Percentiles rank a stretch among this genome's conserved stretches.
Evolutionary conservation across 2,113 vertebrate genomes (phyloP).

Genomic region (Centrocercus urophasianus): DNA sequence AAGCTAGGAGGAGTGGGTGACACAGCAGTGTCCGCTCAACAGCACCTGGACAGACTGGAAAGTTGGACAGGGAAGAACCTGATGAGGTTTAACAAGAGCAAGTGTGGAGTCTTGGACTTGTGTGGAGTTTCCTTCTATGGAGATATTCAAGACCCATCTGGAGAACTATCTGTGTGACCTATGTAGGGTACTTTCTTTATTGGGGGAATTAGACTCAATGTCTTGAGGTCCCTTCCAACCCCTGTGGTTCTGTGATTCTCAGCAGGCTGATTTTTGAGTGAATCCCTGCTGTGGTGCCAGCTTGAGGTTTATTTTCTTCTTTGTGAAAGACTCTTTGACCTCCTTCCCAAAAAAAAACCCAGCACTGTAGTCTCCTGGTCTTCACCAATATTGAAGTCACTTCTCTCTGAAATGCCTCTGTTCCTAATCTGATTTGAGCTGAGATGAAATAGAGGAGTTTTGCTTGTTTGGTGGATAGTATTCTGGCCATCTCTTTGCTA

Average conservation of each 20-base stretch:
- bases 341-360: not conserved
- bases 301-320: not conserved
- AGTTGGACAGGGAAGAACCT: too few relatives aligned
- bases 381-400: not conserved
- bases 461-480: not conserved
- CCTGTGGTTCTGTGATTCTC: accelerated
- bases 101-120: too few relatives aligned
- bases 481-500: not conserved
- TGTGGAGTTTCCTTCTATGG: too few relatives aligned
- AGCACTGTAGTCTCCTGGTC: not conserved
- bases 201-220: too few relatives aligned
- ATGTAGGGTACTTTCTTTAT: too few relatives aligned
- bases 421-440: not conserved
- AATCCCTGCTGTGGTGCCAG: not conserved
- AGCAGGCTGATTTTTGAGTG: not conserved
- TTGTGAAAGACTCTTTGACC: not conserved
- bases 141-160: too few relatives aligned
- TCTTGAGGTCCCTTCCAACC: too few relatives aligned
- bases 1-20: too few relatives aligned
- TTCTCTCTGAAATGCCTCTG: not conserved
- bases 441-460: not conserved
- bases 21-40: too few relatives aligned
- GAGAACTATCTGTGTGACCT: too few relatives aligned
- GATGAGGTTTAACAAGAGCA: too few relatives aligned
- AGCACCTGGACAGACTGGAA: too few relatives aligned